Conservation (phyloP, 2,797 vertebrate species). For the Hemibagrus guttatus region DNA sequence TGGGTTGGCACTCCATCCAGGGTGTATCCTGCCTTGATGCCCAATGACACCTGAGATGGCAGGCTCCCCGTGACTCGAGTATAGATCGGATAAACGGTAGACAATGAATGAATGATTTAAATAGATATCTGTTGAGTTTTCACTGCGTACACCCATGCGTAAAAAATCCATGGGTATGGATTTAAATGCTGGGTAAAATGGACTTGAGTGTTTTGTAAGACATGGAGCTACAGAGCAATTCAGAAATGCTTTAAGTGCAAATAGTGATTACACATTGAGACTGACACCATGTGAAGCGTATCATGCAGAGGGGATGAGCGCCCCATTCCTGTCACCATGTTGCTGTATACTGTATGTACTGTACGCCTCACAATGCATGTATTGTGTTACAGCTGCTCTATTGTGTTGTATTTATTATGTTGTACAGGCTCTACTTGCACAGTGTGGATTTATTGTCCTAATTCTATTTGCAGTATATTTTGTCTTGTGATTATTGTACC, state of each 20-base stretch:
- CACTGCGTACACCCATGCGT: background rate
- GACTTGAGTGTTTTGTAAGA: background rate
- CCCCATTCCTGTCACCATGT: background rate
- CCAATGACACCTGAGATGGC: too few species aligned
- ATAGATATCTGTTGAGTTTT: background rate
- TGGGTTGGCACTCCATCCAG: too few species aligned
- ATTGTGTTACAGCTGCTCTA: background rate
- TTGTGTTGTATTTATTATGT: background rate
- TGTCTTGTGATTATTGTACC: background rate
- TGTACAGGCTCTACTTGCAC: background rate
- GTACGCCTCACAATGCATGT: background rate
- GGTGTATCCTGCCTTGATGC: too few species aligned
- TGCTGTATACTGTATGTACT: slow-evolving; percentile 3
- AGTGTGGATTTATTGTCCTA: background rate
- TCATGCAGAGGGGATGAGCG: background rate
- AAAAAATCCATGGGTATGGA: background rate
- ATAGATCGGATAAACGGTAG: too few species aligned
- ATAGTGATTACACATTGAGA: background rate
- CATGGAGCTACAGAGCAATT: background rate
- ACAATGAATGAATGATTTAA: too few species aligned
- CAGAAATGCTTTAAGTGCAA: background rate
- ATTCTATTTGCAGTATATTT: slow-evolving; percentile 8
- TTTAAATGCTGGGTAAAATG: background rate
- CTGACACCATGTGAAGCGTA: background rate
- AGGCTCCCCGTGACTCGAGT: too few species aligned